phyloP scores from a whole-genome alignment of 2,113 vertebrate species.

The Neopipo cinnamomea region DNA sequence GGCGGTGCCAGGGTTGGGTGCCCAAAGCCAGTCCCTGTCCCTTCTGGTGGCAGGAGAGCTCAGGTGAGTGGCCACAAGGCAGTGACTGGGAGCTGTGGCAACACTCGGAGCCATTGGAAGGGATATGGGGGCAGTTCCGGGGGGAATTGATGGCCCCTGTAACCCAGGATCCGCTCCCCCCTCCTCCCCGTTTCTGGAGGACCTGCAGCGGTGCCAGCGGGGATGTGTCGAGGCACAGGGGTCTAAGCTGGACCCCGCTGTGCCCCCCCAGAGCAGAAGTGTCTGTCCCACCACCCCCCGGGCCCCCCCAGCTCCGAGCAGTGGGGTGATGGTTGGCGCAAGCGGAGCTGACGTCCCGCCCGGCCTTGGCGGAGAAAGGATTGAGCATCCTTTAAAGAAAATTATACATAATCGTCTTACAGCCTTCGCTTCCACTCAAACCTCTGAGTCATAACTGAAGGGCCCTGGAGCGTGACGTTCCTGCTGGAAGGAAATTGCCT shows the following conservation, averaged over 20 bases:
- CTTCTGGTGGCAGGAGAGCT: accelerated
- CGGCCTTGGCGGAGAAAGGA: conserved; percentile 14
- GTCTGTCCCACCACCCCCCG: background rate
- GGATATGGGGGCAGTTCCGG: background rate
- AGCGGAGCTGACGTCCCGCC: conserved; percentile 19
- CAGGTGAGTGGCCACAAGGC: background rate
- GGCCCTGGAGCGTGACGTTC: conserved; percentile 58
- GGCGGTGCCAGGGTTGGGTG: background rate
- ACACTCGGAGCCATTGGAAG: accelerated
- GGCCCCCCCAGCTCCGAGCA: background rate
- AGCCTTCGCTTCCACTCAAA: conserved; percentile 29
- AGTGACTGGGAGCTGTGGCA: background rate
- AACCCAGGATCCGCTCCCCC: background rate
- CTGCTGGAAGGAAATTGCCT: conserved; percentile 60
- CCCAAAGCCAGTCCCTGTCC: background rate
- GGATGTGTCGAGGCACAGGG: background rate
- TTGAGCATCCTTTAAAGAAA: conserved; percentile 62
- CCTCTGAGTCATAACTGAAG: conserved; percentile 68
- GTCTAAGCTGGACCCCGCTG: accelerated
- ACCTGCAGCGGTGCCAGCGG: background rate
- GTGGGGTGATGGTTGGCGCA: conserved; percentile 1
- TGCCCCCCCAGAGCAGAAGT: background rate
- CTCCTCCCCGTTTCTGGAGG: background rate
- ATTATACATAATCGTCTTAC: conserved; percentile 50
- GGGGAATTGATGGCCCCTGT: accelerated